Base-by-base conservation (phyloP, 2,797 vertebrate genomes). In the Scomberomorus guttatus region DNA sequence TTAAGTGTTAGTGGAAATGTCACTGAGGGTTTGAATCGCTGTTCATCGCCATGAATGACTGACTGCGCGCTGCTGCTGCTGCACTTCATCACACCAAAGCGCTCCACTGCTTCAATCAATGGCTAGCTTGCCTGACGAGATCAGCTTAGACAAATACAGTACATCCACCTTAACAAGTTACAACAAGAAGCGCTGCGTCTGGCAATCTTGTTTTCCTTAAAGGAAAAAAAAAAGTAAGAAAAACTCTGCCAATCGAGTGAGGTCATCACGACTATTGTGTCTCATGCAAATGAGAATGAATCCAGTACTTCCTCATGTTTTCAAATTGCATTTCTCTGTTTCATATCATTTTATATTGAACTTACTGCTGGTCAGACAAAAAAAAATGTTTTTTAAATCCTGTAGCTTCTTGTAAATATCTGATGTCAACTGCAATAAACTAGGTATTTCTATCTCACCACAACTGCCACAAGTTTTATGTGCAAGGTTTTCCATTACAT, bases 101-200 rank as follows among this genome's bases (percentile, higher is more conserved):
- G 44, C 81, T 67, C 79, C 80, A 61, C 77, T 72, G 87, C 87
- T 65, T 84, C 82, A 92, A 88, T 92, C 73, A 87, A 87, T 93
- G 83, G 66, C 42, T 5, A 12, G 58, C 62, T 61, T 27, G 73
- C 76, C 58, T 75, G 78, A 86, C 76, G 79, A 76, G 67, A 70
- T 70, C 62, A 39, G 6, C 68, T 66, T 25, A 70, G 65, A 83
- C 58, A 72, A 68, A 75, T 65, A 80, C 34, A 54, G 24, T 29
- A 48, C 2, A 74, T 57, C 46, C 61, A 24, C 14, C 51, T 50
- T 34, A 51, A 70, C 71, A 80, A 51, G 80, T 84, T 66, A 46
- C 50, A 25, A 44, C 69, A 46, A 20, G 77, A 55, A 9, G 57
- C 17, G 27, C n/a, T 51, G 39, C 48, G 42, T 18, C 66, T 67